Percentiles rank a stretch among this genome's conserved stretches.
phyloP scores from a whole-genome alignment of 2,888 invertebrate species.

The Nymphalis urticae region DNA sequence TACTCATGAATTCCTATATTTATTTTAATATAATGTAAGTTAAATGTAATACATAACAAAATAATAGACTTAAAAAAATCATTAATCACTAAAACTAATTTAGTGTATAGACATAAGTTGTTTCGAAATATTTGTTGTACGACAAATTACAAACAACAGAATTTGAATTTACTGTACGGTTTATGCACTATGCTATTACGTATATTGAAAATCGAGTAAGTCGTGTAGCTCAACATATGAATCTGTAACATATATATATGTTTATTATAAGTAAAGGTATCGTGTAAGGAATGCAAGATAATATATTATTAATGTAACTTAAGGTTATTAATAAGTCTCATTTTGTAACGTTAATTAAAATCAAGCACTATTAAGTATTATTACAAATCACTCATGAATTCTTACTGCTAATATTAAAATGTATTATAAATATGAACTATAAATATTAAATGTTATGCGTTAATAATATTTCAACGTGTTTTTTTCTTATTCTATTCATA shows the following conservation, averaged over 20 bases:
- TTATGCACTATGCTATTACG: slow-evolving; percentile 68
- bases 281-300: slow-evolving; percentile 57
- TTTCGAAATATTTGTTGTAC: slow-evolving; percentile 3
- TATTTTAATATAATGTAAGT: slow-evolving; percentile 65
- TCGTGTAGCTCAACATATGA: slow-evolving; percentile 76
- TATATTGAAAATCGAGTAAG: slow-evolving; percentile 54
- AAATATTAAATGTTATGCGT: slow-evolving; percentile 86
- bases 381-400: slow-evolving; percentile 80
- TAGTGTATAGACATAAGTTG: slow-evolving; percentile 18
- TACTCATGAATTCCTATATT: slow-evolving; percentile 67
- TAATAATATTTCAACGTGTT: slow-evolving; percentile 80
- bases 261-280: slow-evolving; percentile 45
- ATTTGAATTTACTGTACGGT: slow-evolving; percentile 52
- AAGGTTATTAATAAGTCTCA: slow-evolving; percentile 69
- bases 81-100: slow-evolving; percentile 38
- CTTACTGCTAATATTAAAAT: slow-evolving; percentile 81
- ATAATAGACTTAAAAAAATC: slow-evolving; percentile 63
- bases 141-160: slow-evolving; percentile 55
- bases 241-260: slow-evolving; percentile 62
- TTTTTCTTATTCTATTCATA: slow-evolving; percentile 37
- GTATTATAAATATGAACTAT: slow-evolving; percentile 83
- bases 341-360: slow-evolving; percentile 79
- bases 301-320: slow-evolving; percentile 57
- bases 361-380: slow-evolving; percentile 78
- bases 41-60: slow-evolving; percentile 58